phyloP scores from a whole-genome alignment of 2,797 vertebrate species.

The Dipus sagitta region DNA sequence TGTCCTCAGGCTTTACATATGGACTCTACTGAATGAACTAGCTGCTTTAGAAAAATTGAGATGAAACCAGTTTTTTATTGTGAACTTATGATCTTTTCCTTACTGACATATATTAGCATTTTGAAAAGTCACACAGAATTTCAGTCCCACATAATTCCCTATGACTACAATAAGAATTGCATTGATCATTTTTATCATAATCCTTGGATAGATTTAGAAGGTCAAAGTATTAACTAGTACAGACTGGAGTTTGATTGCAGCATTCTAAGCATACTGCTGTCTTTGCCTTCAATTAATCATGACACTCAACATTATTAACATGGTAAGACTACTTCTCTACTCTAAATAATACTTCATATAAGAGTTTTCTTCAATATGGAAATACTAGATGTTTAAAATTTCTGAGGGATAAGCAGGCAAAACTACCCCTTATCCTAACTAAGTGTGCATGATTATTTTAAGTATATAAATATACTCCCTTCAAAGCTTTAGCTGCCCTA shows the following conservation, averaged over 20 bases:
- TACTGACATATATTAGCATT: constrained; percentile 49
- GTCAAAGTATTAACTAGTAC: not conserved
- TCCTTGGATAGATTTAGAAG: not conserved
- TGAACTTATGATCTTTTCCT: constrained; percentile 22
- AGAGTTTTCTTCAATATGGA: not conserved
- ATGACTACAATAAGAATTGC: not conserved
- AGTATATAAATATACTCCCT: not conserved
- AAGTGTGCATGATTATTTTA: constrained; percentile 47
- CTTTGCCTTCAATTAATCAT: not conserved
- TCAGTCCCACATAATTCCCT: not conserved
- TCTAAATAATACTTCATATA: constrained; percentile 38
- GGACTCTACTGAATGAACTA: constrained; percentile 1
- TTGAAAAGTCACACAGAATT: constrained; percentile 9
- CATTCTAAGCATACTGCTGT: not conserved
- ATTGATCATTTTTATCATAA: constrained; percentile 48
- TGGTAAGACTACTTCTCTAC: not conserved
- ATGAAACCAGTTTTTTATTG: constrained; percentile 42
- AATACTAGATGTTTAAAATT: not conserved
- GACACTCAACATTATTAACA: not conserved
- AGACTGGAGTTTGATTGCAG: not conserved
- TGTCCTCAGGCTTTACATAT: constrained; percentile 12
- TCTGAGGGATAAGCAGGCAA: constrained; percentile 29
- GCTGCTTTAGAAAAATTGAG: constrained; percentile 24
- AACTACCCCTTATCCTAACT: constrained; percentile 34
- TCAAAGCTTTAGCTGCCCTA: not conserved